These are phyloP conservation scores for Cotesia chilonis DNA, from an alignment of 1,140 invertebrate genomes.

Conservation along the genomic window DNA sequence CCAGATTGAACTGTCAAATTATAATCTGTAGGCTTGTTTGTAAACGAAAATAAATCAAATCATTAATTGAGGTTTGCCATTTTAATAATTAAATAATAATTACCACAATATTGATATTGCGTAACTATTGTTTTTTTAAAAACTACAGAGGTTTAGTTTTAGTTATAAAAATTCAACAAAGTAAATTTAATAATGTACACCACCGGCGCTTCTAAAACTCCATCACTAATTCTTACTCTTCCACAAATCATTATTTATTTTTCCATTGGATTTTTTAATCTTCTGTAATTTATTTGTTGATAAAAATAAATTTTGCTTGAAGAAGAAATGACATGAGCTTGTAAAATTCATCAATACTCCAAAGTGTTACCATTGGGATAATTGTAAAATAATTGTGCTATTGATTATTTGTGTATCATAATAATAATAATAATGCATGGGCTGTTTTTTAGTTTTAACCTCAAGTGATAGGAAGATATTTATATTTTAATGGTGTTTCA, in stretches of 20 bases:
- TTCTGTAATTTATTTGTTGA: no score
- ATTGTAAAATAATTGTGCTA: no score
- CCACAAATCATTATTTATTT: no score
- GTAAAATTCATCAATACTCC: no score
- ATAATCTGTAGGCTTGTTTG: slow-evolving; percentile 27
- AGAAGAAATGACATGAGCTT: no score
- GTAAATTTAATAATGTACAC: no score
- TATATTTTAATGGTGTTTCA: slow-evolving; percentile 37
- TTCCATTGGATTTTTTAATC: no score
- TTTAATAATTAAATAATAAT: slow-evolving; percentile 15
- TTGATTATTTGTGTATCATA: not conserved
- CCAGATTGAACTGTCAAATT: slow-evolving; percentile 32
- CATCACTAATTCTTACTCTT: no score
- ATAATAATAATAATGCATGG: not conserved
- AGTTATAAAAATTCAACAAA: not conserved
- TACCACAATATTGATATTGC: not conserved
- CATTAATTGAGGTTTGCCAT: not conserved
- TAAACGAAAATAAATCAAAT: slow-evolving; percentile 23
- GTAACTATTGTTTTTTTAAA: not conserved
- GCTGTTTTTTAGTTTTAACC: slow-evolving; percentile 12
- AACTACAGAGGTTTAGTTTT: no score
- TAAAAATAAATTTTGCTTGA: no score
- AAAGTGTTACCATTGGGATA: no score
- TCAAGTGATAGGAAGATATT: not conserved
- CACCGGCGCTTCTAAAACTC: no score